A percentile compares a stretch with the other conserved stretches of the same genome.
Evolutionary conservation across 2,888 invertebrate genomes (phyloP).

Genomic region (Calephelis perditalis): DNA sequence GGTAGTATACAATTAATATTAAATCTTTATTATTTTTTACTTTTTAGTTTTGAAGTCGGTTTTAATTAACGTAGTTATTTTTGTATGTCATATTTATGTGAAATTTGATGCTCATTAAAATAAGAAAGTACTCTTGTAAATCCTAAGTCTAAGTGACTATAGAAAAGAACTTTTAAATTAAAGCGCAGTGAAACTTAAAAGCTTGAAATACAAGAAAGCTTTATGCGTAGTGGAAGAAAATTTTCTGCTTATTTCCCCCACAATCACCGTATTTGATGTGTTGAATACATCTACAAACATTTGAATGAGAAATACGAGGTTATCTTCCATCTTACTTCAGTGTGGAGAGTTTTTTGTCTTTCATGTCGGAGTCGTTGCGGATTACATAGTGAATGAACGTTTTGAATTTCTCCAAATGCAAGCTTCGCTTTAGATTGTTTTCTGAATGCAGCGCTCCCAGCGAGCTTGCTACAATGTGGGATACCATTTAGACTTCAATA

Average conservation of each 20-base stretch:
- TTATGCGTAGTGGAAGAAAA: not conserved
- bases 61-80: too few species aligned
- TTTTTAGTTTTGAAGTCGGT: too few species aligned
- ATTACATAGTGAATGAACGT: conserved; percentile 8
- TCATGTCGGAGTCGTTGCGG: conserved; percentile 9
- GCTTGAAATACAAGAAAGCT: not conserved
- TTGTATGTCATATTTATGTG: too few species aligned
- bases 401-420: conserved; percentile 11
- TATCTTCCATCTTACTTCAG: conserved; percentile 9
- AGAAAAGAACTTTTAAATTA: too few species aligned
- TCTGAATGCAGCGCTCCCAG: conserved; percentile 6
- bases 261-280: conserved; percentile 5
- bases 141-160: too few species aligned
- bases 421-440: conserved; percentile 10
- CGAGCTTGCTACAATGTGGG: conserved; percentile 1
- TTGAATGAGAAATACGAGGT: conserved; percentile 10
- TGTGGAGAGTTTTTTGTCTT: conserved; percentile 5
- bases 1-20: too few species aligned
- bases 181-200: too few species aligned
- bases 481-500: conserved; percentile 8
- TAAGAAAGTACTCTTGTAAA: too few species aligned
- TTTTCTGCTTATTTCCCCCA: conserved; percentile 7
- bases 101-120: too few species aligned
- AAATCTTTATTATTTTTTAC: too few species aligned
- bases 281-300: conserved; percentile 11